Evolutionary conservation across 2,888 invertebrate genomes (phyloP), one percentile per base, ranked within the genome.

Genomic region (Phengaris arion): DNA sequence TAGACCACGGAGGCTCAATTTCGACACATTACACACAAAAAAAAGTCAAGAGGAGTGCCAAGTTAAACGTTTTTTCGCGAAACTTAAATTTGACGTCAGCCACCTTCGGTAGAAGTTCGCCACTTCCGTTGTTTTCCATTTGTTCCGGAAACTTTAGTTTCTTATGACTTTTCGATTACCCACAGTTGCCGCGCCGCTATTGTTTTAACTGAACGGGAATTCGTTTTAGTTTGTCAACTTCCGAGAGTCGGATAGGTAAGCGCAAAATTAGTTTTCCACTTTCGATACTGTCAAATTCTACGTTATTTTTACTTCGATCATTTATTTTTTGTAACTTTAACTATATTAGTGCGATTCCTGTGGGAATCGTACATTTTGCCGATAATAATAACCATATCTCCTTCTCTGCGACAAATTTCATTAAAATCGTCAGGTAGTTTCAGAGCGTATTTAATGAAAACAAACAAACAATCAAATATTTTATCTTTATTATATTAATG

Each of bases 261-360:
- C 35, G 10, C 64, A 64, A 64, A 64, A 64, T 64, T 45, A 64
- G 64, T 64, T 64, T 64, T 64, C 12, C 35, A 64, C 64, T 64
- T 35, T 64, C 64, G 64, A 45, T 59, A 9, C 22, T 64, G 12
- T 45, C 12, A 13, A 64, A 64, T 64, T 22, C 22, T 22, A 22
- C 22, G 35, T 15, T 64, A 22, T 22, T 22, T 22, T 22, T 22
- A 22, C 22, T 13, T 12, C 6, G 35, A 35, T 10, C 10, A 15
- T 59, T 64, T 35, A 10, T 64, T 64, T 64, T 10, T 64, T 22
- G 12, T 35, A 35, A 35, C 35, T 1, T 35, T 4, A 35, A 2
- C 35, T 35, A 3, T 35, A 35, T 35, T 35, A 35, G 35, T 35
- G 35, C 35, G 35, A 35, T 35, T 35, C 4, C 35, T 4, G 35